Conservation (phyloP, 2,888 invertebrate species). For the Scaptomyza tumidula region DNA sequence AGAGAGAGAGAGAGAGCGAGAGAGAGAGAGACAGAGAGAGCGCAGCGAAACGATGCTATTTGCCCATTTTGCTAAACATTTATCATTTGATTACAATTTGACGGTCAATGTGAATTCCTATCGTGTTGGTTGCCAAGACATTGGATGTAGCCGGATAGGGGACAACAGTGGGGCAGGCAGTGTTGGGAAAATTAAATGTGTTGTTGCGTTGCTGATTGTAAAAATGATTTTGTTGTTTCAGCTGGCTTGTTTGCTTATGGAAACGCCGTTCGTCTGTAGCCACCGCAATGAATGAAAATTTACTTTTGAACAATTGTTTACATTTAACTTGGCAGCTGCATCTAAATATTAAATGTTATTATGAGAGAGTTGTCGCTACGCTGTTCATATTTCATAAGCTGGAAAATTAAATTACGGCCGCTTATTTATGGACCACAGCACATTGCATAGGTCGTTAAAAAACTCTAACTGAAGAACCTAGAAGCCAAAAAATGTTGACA, state of each 20-base stretch:
- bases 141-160: not conserved
- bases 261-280: conserved; percentile 15
- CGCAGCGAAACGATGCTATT: conserved; percentile 8
- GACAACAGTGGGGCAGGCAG: not conserved
- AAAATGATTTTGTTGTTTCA: conserved; percentile 58
- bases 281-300: conserved; percentile 57
- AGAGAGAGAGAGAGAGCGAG: too few relatives aligned
- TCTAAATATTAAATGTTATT: conserved; percentile 62
- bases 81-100: conserved; percentile 79
- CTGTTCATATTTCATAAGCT: conserved; percentile 62
- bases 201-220: conserved; percentile 54
- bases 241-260: conserved; percentile 54
- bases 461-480: not conserved
- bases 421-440: conserved; percentile 34
- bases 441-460: conserved; percentile 3
- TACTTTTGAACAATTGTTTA: conserved; percentile 68
- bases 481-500: not conserved
- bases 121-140: conserved; percentile 15
- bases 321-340: conserved; percentile 49
- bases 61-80: conserved; percentile 57
- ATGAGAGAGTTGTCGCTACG: conserved; percentile 49
- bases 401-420: conserved; percentile 63
- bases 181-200: conserved; percentile 55
- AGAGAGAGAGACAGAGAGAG: too few relatives aligned
- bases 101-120: conserved; percentile 65